Conservation (phyloP, 2,113 vertebrate genomes). For the Ophthalmotilapia sp. region DNA sequence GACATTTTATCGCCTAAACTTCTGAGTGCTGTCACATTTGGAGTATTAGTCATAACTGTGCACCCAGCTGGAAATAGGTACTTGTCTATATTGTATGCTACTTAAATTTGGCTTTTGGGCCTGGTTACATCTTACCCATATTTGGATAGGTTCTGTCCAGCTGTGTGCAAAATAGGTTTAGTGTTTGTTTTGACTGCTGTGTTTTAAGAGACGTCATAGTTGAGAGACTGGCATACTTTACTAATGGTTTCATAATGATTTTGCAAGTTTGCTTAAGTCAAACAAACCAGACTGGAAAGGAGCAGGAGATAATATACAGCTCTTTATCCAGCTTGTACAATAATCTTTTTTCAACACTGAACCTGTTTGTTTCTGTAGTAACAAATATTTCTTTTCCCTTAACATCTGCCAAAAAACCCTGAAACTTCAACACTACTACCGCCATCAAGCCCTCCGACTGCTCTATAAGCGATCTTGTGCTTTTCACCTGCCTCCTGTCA, state of each 20-base stretch:
- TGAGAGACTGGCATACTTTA: neutral
- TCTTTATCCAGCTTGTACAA: neutral
- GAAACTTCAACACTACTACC: neutral
- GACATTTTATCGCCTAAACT: neutral
- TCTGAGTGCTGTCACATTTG: neutral
- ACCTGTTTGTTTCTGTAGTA: neutral
- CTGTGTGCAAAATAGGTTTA: neutral
- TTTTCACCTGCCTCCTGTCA: neutral
- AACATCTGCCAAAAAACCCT: neutral
- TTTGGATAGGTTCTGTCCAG: neutral
- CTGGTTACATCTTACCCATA: rapidly evolving
- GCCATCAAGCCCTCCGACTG: neutral
- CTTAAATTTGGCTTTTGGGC: neutral
- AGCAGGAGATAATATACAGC: neutral
- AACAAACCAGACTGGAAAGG: neutral
- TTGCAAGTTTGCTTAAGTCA: neutral
- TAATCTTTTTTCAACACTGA: neutral
- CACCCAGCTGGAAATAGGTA: rapidly evolving
- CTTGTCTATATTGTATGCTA: neutral
- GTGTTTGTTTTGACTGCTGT: neutral
- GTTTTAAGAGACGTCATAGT: neutral
- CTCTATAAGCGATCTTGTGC: neutral
- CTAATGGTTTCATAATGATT: neutral
- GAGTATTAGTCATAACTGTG: neutral
- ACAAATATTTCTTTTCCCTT: neutral